Conservation (phyloP, 2,113 vertebrate genomes). For the Mugil cephalus region DNA sequence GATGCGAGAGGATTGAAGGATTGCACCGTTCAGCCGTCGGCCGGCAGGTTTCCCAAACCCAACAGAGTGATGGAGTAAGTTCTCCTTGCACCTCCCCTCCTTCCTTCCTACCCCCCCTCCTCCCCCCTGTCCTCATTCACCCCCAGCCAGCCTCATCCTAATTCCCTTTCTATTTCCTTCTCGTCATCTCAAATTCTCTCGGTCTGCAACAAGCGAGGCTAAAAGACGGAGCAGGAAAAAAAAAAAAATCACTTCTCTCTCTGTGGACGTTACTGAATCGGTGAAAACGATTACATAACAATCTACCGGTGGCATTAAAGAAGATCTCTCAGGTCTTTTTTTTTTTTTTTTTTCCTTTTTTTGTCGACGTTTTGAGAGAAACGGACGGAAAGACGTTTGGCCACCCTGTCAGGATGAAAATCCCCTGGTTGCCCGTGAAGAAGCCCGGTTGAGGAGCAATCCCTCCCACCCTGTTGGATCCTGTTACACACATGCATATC, state of each 20-base stretch:
- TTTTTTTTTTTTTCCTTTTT: conserved; percentile 33
- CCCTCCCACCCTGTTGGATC: conserved; percentile 64
- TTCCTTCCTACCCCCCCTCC: background rate
- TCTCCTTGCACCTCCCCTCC: conserved; percentile 18
- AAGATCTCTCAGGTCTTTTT: conserved; percentile 8
- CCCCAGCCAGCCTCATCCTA: conserved; percentile 8
- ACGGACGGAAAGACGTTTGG: conserved; percentile 60
- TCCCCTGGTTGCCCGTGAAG: conserved; percentile 63
- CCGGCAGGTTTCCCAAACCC: conserved; percentile 51
- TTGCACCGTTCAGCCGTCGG: conserved; percentile 31
- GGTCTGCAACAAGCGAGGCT: conserved; percentile 5
- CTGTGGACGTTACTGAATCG: conserved; percentile 14
- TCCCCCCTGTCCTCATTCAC: conserved; percentile 12
- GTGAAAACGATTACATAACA: conserved; percentile 63
- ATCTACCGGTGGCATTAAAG: conserved; percentile 15
- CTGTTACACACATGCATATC: conserved; percentile 53
- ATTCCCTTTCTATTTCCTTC: conserved; percentile 17
- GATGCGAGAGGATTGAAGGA: conserved; percentile 42
- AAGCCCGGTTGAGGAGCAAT: conserved; percentile 57
- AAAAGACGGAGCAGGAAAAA: background rate
- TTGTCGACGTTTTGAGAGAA: conserved; percentile 13
- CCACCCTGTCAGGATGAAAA: conserved; percentile 65
- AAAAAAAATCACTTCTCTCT: conserved; percentile 8
- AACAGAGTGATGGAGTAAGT: conserved; percentile 55
- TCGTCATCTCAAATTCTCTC: conserved; percentile 14